phyloP scores from a whole-genome alignment of 2,113 vertebrate genomes.

The Eurystomus gularis region DNA sequence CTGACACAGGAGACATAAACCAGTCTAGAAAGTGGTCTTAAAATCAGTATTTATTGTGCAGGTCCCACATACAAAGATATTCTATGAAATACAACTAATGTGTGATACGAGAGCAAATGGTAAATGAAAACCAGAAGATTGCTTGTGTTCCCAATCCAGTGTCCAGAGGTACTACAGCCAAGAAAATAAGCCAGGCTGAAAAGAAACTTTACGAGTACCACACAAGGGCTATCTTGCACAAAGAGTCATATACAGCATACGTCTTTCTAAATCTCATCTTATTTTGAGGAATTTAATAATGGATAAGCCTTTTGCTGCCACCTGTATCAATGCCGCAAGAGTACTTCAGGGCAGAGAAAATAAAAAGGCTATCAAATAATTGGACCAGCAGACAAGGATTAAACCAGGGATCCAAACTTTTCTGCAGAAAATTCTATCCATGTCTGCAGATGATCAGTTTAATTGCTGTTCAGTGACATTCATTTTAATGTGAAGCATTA shows the following conservation, averaged over 20 bases:
- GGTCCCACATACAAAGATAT: not conserved
- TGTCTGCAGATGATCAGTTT: accelerated
- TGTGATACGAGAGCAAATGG: not conserved
- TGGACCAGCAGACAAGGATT: not conserved
- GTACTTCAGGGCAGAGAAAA: not conserved
- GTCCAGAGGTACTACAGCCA: not conserved
- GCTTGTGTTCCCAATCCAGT: not conserved
- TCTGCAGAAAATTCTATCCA: not conserved
- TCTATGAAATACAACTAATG: not conserved
- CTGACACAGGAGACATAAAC: not conserved
- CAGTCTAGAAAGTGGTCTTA: not conserved
- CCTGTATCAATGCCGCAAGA: not conserved
- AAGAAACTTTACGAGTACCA: not conserved
- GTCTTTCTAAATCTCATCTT: constrained; percentile 8
- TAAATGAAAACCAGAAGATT: not conserved
- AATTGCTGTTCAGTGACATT: not conserved
- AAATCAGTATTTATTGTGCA: not conserved
- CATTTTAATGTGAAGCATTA: not conserved
- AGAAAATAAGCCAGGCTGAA: not conserved
- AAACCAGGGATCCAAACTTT: not conserved
- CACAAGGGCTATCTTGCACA: not conserved
- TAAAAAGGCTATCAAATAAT: not conserved
- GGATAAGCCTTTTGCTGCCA: constrained; percentile 36
- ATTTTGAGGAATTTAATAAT: constrained; percentile 3
- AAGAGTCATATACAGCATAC: not conserved